Conservation (phyloP, 1,140 invertebrate species). For the Calosoma granatense region DNA sequence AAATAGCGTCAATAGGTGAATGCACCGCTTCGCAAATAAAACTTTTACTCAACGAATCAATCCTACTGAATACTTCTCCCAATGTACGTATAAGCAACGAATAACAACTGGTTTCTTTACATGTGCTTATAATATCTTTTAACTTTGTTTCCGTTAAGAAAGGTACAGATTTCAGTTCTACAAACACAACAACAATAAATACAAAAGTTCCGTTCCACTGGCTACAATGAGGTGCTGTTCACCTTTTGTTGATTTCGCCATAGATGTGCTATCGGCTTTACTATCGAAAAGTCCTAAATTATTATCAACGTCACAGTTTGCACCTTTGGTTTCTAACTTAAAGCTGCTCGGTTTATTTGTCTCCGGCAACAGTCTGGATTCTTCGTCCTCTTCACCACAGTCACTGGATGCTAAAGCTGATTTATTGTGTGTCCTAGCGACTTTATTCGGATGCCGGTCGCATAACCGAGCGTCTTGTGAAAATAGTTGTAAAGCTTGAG, state of each 20-base stretch:
- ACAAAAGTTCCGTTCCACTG: neutral
- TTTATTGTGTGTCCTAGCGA: slow-evolving; percentile 44
- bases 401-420: slow-evolving; percentile 23
- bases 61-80: slow-evolving; percentile 60
- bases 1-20: slow-evolving; percentile 36
- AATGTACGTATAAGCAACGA: slow-evolving; percentile 55
- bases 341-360: neutral
- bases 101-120: slow-evolving; percentile 50
- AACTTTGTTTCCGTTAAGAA: slow-evolving; percentile 57
- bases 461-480: slow-evolving; percentile 74
- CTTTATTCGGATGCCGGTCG: slow-evolving; percentile 63
- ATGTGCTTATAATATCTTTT: slow-evolving; percentile 51
- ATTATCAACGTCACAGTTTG: neutral
- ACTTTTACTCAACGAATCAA: slow-evolving; percentile 58
- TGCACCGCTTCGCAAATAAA: slow-evolving; percentile 43
- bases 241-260: slow-evolving; percentile 6
- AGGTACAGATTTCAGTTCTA: slow-evolving; percentile 28
- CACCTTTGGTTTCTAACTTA: neutral
- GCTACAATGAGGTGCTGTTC: neutral
- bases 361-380: neutral
- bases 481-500: slow-evolving; percentile 75
- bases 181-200: slow-evolving; percentile 8
- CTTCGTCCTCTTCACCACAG: slow-evolving; percentile 18
- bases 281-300: neutral
- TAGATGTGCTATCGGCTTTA: slow-evolving; percentile 1